phyloP scores from a whole-genome alignment of 2,888 invertebrate species.

The Trachelus tabidus region DNA sequence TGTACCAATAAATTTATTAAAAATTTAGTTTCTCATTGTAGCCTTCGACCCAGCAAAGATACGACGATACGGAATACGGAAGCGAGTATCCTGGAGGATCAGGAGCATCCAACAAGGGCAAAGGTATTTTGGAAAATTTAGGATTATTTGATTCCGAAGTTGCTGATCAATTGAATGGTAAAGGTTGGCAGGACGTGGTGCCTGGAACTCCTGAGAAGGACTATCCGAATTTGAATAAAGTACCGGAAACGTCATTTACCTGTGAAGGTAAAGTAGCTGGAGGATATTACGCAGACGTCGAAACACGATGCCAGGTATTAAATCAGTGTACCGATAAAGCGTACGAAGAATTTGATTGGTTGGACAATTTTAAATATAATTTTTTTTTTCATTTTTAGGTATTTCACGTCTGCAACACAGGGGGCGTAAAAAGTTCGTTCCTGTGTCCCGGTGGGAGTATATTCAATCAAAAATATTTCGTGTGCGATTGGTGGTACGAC shows the following conservation, averaged over 20 bases:
- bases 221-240: slow-evolving; percentile 63
- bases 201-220: slow-evolving; percentile 66
- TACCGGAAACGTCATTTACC: slow-evolving; percentile 66
- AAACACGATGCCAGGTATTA: slow-evolving; percentile 66
- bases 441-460: slow-evolving; percentile 70
- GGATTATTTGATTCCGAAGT: slow-evolving; percentile 20
- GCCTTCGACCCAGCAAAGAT: not conserved
- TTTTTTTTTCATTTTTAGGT: slow-evolving; percentile 57
- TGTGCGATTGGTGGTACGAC: slow-evolving; percentile 72
- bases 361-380: not conserved
- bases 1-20: not conserved
- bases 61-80: not conserved
- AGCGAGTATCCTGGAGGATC: not conserved
- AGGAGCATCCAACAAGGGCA: not conserved
- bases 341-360: not conserved
- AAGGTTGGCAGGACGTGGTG: slow-evolving; percentile 55
- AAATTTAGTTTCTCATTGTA: not conserved
- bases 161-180: slow-evolving; percentile 31
- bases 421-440: slow-evolving; percentile 67
- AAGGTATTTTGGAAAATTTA: slow-evolving; percentile 5
- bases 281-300: slow-evolving; percentile 68
- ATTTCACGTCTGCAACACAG: slow-evolving; percentile 68
- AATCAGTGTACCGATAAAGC: not conserved
- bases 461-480: slow-evolving; percentile 69
- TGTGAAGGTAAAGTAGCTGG: slow-evolving; percentile 64